Conservation (phyloP, 2,888 invertebrate genomes). For the Anoncus sp. region DNA sequence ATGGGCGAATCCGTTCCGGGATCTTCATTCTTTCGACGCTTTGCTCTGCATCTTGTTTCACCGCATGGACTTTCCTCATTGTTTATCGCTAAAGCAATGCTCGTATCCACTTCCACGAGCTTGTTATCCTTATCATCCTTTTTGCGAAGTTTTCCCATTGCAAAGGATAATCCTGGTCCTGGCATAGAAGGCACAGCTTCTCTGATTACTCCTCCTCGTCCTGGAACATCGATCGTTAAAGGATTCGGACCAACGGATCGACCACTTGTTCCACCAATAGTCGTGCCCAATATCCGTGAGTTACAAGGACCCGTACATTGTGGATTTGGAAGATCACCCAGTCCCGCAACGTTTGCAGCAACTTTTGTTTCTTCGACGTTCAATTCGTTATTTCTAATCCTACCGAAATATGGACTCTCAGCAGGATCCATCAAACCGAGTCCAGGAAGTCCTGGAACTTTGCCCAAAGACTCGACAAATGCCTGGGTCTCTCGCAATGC, state of each 20-base stretch:
- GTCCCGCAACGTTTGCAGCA: not conserved
- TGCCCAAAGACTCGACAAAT: conserved; percentile 77
- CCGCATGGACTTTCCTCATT: conserved; percentile 73
- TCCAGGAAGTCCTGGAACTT: conserved; percentile 75
- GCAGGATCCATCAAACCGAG: conserved; percentile 76
- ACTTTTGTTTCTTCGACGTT: conserved; percentile 15
- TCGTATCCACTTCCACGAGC: conserved; percentile 52
- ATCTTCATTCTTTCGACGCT: conserved; percentile 45
- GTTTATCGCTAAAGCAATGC: conserved; percentile 38
- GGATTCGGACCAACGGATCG: conserved; percentile 35
- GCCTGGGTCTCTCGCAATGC: conserved; percentile 77
- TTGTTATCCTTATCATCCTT: conserved; percentile 67
- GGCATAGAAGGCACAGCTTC: conserved; percentile 71
- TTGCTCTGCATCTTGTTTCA: conserved; percentile 71
- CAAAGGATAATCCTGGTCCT: conserved; percentile 50
- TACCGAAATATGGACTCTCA: conserved; percentile 77
- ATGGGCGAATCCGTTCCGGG: conserved; percentile 13
- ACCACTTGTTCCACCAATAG: conserved; percentile 7
- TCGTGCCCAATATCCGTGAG: conserved; percentile 43
- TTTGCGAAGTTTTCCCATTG: conserved; percentile 53
- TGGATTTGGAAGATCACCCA: conserved; percentile 43
- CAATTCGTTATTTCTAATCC: conserved; percentile 52
- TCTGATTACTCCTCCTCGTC: conserved; percentile 71
- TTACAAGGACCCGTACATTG: conserved; percentile 69
- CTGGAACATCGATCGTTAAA: conserved; percentile 61